Conservation (phyloP, 2,888 invertebrate genomes). For the Terebella lapidaria region DNA sequence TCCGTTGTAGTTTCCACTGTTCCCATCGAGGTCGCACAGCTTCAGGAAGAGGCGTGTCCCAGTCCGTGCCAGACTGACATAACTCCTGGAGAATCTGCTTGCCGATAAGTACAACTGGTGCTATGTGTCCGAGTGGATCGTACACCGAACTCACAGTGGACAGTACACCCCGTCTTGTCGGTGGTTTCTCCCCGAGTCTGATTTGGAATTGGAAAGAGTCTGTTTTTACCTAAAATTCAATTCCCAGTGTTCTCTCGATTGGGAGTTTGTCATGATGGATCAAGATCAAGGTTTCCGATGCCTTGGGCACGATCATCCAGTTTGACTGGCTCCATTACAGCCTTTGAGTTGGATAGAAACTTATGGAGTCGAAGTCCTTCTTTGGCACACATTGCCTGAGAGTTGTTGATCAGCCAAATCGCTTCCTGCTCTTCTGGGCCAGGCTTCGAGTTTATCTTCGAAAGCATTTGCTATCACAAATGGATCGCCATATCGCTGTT, state of each 20-base stretch:
- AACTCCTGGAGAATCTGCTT: conserved; percentile 26
- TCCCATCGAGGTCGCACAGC: not conserved
- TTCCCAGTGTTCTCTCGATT: conserved; percentile 11
- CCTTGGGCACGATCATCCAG: not conserved
- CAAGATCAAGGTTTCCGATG: not conserved
- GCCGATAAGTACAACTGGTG: conserved; percentile 22
- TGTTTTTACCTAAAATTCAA: too few relatives aligned
- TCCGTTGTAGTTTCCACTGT: not conserved
- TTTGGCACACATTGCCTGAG: too few relatives aligned
- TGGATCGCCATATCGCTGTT: not conserved
- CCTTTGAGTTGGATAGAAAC: conserved; percentile 6
- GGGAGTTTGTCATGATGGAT: not conserved
- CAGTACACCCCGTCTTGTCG: conserved; percentile 25
- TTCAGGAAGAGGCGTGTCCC: conserved; percentile 26
- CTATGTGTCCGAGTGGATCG: conserved; percentile 28
- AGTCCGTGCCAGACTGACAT: conserved; percentile 16
- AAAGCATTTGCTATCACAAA: not conserved
- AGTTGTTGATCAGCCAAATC: conserved; percentile 10
- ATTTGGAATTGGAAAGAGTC: conserved; percentile 26
- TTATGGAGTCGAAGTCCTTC: conserved; percentile 12
- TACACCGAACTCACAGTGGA: conserved; percentile 25
- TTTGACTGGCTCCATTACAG: not conserved
- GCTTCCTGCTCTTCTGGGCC: conserved; percentile 5
- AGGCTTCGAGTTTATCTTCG: not conserved
- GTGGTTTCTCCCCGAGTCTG: conserved; percentile 17